phyloP scores from a whole-genome alignment of 2,888 invertebrate genomes.

The Pseudococcus jackbeardsleyi region DNA sequence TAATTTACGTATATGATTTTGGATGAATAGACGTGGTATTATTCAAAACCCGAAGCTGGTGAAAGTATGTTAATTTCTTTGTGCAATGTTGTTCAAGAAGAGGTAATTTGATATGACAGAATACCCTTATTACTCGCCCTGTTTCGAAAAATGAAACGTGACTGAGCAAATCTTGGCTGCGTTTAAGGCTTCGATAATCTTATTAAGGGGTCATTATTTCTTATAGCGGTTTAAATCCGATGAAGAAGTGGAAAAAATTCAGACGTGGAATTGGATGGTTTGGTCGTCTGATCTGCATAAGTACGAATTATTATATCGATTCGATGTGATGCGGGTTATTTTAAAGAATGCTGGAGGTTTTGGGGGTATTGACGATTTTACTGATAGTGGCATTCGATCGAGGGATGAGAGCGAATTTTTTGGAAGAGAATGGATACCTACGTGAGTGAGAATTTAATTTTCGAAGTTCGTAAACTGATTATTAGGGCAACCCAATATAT shows the following conservation, averaged over 20 bases:
- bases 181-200: not conserved
- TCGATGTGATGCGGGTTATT: too few species aligned
- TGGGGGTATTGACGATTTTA: too few species aligned
- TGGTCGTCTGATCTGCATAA: too few species aligned
- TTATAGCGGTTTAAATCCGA: not conserved
- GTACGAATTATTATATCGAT: too few species aligned
- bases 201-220: not conserved
- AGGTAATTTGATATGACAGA: not conserved
- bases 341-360: too few species aligned
- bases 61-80: slow-evolving; percentile 28
- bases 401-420: too few species aligned
- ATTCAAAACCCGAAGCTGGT: not conserved
- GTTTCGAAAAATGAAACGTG: not conserved
- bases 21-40: not conserved
- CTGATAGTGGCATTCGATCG: too few species aligned
- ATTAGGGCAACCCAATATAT: too few species aligned
- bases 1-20: not conserved
- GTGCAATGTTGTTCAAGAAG: not conserved
- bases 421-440: too few species aligned
- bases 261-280: too few species aligned
- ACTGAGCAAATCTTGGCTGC: not conserved
- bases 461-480: too few species aligned
- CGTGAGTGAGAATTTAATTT: too few species aligned
- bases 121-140: not conserved
- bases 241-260: not conserved